Conservation (phyloP, 2,113 vertebrate species). For the Tursiops truncatus region DNA sequence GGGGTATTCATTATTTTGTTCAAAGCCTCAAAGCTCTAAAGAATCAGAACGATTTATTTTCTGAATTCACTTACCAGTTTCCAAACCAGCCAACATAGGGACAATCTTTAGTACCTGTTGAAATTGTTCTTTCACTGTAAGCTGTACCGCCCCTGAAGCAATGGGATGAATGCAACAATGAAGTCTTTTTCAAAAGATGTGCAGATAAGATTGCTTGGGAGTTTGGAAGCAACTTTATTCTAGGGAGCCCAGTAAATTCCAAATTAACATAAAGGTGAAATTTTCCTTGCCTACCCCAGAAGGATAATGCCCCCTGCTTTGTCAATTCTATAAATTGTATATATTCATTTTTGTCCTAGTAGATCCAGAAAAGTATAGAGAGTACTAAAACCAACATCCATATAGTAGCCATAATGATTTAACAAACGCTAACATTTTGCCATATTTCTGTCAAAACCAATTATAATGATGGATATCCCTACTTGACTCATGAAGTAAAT, state of each 20-base stretch:
- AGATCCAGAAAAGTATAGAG: background rate
- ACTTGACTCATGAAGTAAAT: background rate
- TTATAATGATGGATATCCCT: background rate
- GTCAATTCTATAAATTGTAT: background rate
- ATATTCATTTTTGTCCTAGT: background rate
- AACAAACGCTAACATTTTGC: background rate
- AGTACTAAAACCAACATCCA: background rate
- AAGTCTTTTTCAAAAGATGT: slow-evolving; percentile 28
- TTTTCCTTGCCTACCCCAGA: background rate
- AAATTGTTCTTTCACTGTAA: background rate
- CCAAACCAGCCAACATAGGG: background rate
- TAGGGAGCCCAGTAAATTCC: background rate
- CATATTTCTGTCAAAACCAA: background rate
- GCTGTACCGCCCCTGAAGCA: background rate
- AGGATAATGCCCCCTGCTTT: background rate
- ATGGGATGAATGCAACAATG: background rate
- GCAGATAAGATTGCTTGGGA: background rate
- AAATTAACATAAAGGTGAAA: background rate
- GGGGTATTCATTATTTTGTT: slow-evolving; percentile 77
- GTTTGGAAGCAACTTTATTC: background rate
- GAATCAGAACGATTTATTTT: slow-evolving; percentile 75
- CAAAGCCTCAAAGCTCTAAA: slow-evolving; percentile 80
- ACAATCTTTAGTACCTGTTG: background rate
- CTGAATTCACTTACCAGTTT: slow-evolving; percentile 48
- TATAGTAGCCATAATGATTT: background rate